Evolutionary conservation across 2,113 vertebrate genomes (phyloP).

Genomic region (Sinocyclocheilus rhinocerous): DNA sequence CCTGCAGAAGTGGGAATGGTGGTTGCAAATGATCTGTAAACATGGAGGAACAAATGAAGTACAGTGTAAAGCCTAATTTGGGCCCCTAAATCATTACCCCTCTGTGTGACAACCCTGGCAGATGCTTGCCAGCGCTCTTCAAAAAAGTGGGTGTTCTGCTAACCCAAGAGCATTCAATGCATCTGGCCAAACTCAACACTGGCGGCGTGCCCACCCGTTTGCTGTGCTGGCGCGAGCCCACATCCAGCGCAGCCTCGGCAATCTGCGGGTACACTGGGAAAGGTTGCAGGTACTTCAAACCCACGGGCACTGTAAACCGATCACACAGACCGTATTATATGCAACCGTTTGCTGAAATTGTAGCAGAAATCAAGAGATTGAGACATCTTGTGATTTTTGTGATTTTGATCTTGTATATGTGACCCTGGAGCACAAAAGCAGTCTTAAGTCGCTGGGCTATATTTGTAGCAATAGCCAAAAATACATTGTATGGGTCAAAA

Average conservation of each 20-base stretch:
- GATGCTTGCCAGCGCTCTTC: conserved; percentile 76
- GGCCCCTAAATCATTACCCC: conserved; percentile 80
- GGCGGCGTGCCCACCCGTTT: conserved; percentile 76
- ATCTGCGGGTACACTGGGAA: conserved; percentile 66
- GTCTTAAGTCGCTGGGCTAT: too few relatives aligned
- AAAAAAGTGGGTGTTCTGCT: conserved; percentile 75
- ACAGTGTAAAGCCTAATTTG: conserved; percentile 78
- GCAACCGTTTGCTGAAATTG: conserved; percentile 7
- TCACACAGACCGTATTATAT: conserved; percentile 11
- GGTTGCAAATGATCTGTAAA: conserved; percentile 73
- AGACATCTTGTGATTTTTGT: not conserved
- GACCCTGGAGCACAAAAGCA: too few relatives aligned
- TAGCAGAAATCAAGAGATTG: not conserved
- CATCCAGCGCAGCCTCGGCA: conserved; percentile 75
- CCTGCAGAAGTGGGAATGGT: conserved; percentile 54
- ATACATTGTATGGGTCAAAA: too few relatives aligned
- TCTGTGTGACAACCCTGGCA: conserved; percentile 73
- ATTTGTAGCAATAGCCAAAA: too few relatives aligned
- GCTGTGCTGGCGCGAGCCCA: conserved; percentile 72
- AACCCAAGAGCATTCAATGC: conserved; percentile 77
- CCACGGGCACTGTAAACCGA: conserved; percentile 22
- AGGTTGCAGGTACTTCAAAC: conserved; percentile 73
- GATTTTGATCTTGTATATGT: not conserved
- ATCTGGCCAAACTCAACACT: conserved; percentile 85
- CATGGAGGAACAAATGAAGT: conserved; percentile 71